Evolutionary conservation across 2,888 invertebrate genomes (phyloP).

Genomic region (Phortica magna): DNA sequence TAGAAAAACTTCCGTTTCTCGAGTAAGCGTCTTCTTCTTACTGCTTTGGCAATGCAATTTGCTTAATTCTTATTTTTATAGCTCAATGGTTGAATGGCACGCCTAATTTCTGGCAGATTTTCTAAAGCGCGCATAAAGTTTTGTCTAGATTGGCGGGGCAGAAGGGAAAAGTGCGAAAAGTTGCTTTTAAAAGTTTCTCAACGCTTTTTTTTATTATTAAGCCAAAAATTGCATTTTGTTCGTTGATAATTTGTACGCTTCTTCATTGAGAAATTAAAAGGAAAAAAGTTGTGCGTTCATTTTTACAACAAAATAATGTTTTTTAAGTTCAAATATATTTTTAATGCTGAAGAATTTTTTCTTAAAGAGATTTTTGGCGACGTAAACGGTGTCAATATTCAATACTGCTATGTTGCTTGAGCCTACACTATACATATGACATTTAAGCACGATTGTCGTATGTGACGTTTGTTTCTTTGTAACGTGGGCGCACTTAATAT

Average conservation of each 20-base stretch:
- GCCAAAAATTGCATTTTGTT: background rate
- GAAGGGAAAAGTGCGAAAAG: background rate
- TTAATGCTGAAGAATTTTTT: background rate
- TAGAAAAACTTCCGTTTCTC: background rate
- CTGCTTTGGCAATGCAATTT: background rate
- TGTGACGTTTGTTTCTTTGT: too few species aligned
- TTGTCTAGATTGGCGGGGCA: background rate
- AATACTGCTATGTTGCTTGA: too few species aligned
- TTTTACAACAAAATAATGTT: background rate
- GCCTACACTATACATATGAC: too few species aligned
- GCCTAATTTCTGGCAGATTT: slow-evolving; percentile 8
- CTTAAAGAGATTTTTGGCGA: too few species aligned
- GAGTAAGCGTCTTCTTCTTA: background rate
- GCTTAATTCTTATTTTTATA: slow-evolving; percentile 19
- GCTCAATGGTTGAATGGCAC: slow-evolving; percentile 6
- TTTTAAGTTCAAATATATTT: background rate
- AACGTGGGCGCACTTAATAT: too few species aligned
- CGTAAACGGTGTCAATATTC: too few species aligned
- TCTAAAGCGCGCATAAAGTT: background rate
- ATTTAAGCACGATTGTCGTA: too few species aligned
- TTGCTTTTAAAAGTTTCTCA: too few species aligned
- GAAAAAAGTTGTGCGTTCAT: background rate
- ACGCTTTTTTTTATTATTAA: background rate
- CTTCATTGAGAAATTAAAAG: background rate
- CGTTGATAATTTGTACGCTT: background rate